Evolutionary conservation across 2,888 invertebrate genomes (phyloP).

Genomic region (Tortrix viridana): DNA sequence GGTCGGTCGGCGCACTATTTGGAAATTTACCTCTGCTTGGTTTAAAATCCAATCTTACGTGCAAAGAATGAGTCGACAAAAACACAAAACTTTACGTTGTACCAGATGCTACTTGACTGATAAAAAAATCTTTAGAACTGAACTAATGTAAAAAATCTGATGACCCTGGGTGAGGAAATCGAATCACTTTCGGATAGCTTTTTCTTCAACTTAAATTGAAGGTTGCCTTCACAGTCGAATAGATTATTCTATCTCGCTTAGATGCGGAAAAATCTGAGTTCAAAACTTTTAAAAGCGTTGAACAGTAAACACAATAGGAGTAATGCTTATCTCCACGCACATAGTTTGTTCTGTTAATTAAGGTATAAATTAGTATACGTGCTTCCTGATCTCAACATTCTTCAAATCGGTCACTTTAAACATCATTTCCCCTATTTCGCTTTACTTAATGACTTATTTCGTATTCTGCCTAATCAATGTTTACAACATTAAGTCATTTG

Average conservation of each 20-base stretch:
- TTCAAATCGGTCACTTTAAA: not conserved
- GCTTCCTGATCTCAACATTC: no score
- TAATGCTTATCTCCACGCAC: not conserved
- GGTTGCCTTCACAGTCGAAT: constrained; percentile 6
- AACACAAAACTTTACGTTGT: no score
- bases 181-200: constrained; percentile 9
- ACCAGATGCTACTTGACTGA: not conserved
- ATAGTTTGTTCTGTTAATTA: no score
- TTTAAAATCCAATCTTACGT: no score
- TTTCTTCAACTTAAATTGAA: constrained; percentile 4
- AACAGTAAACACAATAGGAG: not conserved
- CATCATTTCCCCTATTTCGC: not conserved
- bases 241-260: constrained; percentile 1
- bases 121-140: not conserved
- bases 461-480: not conserved
- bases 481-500: no score
- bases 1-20: no score
- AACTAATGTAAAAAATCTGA: not conserved
- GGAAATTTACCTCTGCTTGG: no score
- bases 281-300: not conserved
- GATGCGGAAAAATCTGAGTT: not conserved
- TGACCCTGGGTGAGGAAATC: constrained; percentile 4
- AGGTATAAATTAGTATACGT: no score
- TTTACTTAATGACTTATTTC: not conserved
- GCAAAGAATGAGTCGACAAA: no score